Evolutionary conservation across 2,797 vertebrate genomes (phyloP).

Genomic region (Triplophysa yarkandensis): DNA sequence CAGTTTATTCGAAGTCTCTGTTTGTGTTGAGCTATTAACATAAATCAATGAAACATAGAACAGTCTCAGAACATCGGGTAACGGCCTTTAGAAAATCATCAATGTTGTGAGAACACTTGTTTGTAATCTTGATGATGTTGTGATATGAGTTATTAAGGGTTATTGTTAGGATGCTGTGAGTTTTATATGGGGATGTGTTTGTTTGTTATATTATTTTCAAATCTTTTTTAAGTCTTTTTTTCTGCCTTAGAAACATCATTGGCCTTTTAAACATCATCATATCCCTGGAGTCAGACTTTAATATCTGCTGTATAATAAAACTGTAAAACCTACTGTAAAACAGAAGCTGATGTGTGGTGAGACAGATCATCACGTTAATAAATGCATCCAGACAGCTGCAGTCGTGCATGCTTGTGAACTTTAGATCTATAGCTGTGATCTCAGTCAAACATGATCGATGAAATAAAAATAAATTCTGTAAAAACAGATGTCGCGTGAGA

Average conservation of each 20-base stretch:
- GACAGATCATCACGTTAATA: conserved; percentile 6
- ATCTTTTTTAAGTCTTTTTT: conserved; percentile 51
- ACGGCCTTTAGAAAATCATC: too few species aligned
- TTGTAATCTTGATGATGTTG: conserved; percentile 20
- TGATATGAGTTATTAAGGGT: not conserved
- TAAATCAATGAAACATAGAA: too few species aligned
- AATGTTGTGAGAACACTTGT: too few species aligned
- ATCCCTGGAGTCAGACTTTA: conserved; percentile 35
- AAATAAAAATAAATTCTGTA: conserved; percentile 73
- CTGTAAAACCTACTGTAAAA: too few species aligned
- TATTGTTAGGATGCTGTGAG: not conserved
- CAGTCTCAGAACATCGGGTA: too few species aligned
- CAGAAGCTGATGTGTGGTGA: too few species aligned
- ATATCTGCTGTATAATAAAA: conserved; percentile 56
- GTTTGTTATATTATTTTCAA: conserved; percentile 32
- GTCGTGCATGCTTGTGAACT: conserved; percentile 72
- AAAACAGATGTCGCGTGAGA: conserved; percentile 18
- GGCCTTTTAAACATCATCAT: conserved; percentile 55
- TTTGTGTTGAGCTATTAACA: conserved; percentile 12
- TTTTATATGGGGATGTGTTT: not conserved
- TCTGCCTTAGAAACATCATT: conserved; percentile 74
- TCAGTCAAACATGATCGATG: conserved; percentile 63
- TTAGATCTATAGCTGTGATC: conserved; percentile 65
- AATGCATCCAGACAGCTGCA: conserved; percentile 47
- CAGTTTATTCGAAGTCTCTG: conserved; percentile 10